Evolutionary conservation across 2,888 invertebrate genomes (phyloP), one percentile per base, ranked within the genome.

Genomic region (Himalopsyche anomala): DNA sequence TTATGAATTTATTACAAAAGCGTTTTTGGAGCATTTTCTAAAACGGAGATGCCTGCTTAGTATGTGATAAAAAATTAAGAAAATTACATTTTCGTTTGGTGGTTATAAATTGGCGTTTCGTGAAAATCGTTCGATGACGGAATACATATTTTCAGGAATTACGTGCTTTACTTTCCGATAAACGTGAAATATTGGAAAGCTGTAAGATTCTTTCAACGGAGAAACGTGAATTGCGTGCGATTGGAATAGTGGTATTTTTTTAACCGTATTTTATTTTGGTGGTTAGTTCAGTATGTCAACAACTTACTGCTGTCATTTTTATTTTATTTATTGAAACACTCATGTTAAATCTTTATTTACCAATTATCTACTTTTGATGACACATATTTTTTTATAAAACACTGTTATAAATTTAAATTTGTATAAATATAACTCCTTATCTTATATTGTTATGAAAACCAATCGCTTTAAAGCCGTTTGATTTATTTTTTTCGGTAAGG

Each of bases 91-190:
- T 28, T 5, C 36, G 74, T 38, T 74, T 28, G 5, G 38, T 5
- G 74, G 74, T 74, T 36, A 74, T 74, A 74, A 74, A 74, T 74
- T 36, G 36, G 2, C 19, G 8, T 74, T 36, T 74, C 74, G 74
- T 38, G 74, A 36, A 74, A 74, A 8, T 15, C 36, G 74, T 15
- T 38, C 74, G 74, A 74, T 36, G 74, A 74, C 38, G 6, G 74
- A 74, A 74, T 74, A 74, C 74, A 74, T 74, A 51, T 74, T 74
- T 74, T 74, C 5, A 74, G 36, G 74, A 36, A 74, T 74, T 74
- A 36, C 5, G 74, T 38, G 28, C 36, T 19, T 38, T 38, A 74
- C 74, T 36, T 4, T 5, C 9, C 74, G 19, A 38, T 74, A 74
- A 74, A 38, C 19, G 15, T 74, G 74, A 74, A 74, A 74, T 74